phyloP scores from a whole-genome alignment of 2,797 vertebrate genomes.

The Anas capensis region DNA sequence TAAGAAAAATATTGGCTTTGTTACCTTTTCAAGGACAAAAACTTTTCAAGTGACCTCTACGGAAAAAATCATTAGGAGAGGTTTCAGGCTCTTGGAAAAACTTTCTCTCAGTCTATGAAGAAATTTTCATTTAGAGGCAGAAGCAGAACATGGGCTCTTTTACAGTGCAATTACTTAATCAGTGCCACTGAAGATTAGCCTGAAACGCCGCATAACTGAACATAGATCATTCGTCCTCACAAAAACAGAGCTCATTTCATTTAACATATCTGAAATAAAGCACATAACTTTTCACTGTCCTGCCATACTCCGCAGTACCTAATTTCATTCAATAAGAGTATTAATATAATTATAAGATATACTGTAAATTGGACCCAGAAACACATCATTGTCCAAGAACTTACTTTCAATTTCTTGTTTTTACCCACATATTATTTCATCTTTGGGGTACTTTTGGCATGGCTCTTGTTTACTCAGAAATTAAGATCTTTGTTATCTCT shows the following conservation, averaged over 20 bases:
- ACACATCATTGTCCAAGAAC: background rate
- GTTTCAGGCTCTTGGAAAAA: slow-evolving; percentile 19
- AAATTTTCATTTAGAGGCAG: slow-evolving; percentile 48
- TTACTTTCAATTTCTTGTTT: background rate
- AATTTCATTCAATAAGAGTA: background rate
- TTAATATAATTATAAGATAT: background rate
- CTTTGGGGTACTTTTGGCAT: background rate
- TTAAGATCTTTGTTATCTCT: background rate
- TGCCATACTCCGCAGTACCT: background rate
- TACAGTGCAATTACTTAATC: slow-evolving; percentile 62
- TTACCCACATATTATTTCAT: background rate
- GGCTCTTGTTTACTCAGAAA: background rate
- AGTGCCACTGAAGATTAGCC: slow-evolving; percentile 45
- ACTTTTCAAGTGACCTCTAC: slow-evolving; percentile 57
- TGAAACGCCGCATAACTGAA: slow-evolving; percentile 1
- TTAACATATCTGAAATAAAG: background rate
- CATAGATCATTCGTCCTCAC: background rate
- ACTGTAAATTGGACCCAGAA: background rate
- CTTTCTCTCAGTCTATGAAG: slow-evolving; percentile 3
- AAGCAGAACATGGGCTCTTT: slow-evolving; percentile 40
- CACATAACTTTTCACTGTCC: background rate
- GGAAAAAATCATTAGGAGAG: slow-evolving; percentile 26
- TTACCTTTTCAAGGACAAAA: slow-evolving; percentile 65
- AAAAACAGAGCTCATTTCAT: background rate
- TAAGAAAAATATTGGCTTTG: slow-evolving; percentile 45